Evolutionary conservation across 2,113 vertebrate genomes (phyloP), one percentile per base, ranked within the genome.

Genomic region (Xerus inauris): DNA sequence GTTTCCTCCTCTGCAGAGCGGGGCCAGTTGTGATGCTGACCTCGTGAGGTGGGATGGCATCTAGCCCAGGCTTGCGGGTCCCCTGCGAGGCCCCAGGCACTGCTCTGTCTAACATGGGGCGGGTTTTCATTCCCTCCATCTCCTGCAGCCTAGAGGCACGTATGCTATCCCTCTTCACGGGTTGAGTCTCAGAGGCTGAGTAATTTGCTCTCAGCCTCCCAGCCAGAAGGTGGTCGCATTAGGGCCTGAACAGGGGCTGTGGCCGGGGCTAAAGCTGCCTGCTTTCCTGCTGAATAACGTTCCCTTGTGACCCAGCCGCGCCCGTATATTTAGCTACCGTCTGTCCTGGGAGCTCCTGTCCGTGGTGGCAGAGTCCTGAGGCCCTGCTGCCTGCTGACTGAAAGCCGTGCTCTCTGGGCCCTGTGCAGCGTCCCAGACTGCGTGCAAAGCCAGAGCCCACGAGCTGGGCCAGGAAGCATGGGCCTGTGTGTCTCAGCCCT

Each of bases 301-400:
- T 65, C 89, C 45, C 42, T 35, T 89, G 47, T 35, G 32, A 40
- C 22, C 11, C 72, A 32, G 24, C 26, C 28, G 12, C 0, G 1
- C n/a, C 32, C 16, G 5, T 19, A 11, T 26, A 28, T 57, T 65
- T 35, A 26, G 8, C 2, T 2, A 1, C 35, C 2, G 3, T 30
- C 32, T 26, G 4, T 19, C 38, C 2, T 13, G 13, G 71, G 71
- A 7, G 17, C 32, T 32, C 35, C 64, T 42, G 11, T 10, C 35
- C 0, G 0, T 16, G 32, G 62, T 2, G 14, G 45, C 45, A 19
- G 47, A 24, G n/a, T 42, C 10, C 28, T 45, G 4, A 35, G 35
- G 26, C 19, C 13, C 0, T 4, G 0, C 8, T 51, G 85, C 79
- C 49, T 30, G 57, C 59, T 26, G 26, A 0, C 54, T 2, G 28